These are phyloP conservation scores for Anabas testudineus DNA, from an alignment of 2,797 vertebrate species.

Conservation along the genomic window DNA sequence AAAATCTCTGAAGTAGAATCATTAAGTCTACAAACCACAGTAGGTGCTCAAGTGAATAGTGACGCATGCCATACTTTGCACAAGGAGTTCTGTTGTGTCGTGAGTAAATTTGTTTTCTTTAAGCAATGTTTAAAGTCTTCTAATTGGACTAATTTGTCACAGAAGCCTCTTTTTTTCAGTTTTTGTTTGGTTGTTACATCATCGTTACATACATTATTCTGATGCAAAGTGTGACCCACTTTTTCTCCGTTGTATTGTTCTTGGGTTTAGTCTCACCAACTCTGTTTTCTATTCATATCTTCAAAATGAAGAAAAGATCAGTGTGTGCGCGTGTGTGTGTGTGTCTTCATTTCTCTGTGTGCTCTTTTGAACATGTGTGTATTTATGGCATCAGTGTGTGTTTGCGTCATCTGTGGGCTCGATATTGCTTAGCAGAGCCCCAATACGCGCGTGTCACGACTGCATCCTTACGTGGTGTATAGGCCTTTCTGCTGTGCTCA, in stretches of 20 bases:
- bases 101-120: neutral
- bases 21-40: constrained; percentile 17
- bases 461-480: constrained; percentile 71
- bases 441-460: constrained; percentile 77
- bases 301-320: constrained; percentile 63
- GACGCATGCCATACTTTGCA: constrained; percentile 8
- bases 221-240: constrained; percentile 83
- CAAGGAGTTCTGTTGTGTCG: neutral
- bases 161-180: constrained; percentile 31
- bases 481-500: constrained; percentile 76
- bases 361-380: constrained; percentile 62
- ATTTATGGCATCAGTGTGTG: constrained; percentile 69
- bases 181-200: constrained; percentile 67
- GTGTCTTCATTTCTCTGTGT: constrained; percentile 50
- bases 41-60: constrained; percentile 6
- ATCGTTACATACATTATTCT: constrained; percentile 76
- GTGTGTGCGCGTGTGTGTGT: constrained; percentile 60
- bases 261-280: constrained; percentile 67
- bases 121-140: constrained; percentile 12
- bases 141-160: constrained; percentile 32
- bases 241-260: constrained; percentile 76
- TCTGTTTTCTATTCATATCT: constrained; percentile 69
- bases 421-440: constrained; percentile 47
- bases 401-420: constrained; percentile 68
- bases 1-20: constrained; percentile 33